Conservation (phyloP, 1,140 invertebrate genomes). For the Sminthurides bifidus region DNA sequence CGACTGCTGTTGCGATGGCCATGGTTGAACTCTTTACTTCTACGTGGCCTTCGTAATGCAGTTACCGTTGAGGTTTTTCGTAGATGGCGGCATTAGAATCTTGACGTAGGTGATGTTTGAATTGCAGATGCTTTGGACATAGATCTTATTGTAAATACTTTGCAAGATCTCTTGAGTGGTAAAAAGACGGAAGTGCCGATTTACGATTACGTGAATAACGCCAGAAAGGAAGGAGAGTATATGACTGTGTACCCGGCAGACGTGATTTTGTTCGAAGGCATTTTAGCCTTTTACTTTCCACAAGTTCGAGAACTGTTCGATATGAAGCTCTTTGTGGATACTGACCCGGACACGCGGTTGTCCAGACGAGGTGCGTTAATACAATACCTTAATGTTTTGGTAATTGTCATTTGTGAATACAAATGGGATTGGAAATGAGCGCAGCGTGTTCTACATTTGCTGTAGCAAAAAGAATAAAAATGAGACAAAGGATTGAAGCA, state of each 20-base stretch:
- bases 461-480: background rate
- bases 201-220: constrained; percentile 80
- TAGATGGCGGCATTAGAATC: too few relatives aligned
- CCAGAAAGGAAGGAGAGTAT: constrained; percentile 53
- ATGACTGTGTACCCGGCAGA: constrained; percentile 90
- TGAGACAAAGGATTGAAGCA: too few relatives aligned
- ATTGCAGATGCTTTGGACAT: constrained; percentile 71
- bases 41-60: too few relatives aligned
- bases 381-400: too few relatives aligned
- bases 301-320: constrained; percentile 90
- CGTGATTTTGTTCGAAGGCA: constrained; percentile 95
- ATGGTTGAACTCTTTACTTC: too few relatives aligned
- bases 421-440: background rate
- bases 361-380: constrained; percentile 68
- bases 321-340: constrained; percentile 99
- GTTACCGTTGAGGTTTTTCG: too few relatives aligned
- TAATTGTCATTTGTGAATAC: background rate
- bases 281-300: constrained; percentile 93
- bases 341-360: constrained; percentile 92
- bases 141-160: constrained; percentile 61
- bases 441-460: background rate
- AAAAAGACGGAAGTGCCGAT: constrained; percentile 73
- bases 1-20: too few relatives aligned
- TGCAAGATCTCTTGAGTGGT: constrained; percentile 68
- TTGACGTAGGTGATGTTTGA: constrained; percentile 13